Percentiles rank a stretch among this genome's conserved stretches.
Conservation (phyloP, 2,113 vertebrate genomes). For the Uropsilus gracilis region DNA sequence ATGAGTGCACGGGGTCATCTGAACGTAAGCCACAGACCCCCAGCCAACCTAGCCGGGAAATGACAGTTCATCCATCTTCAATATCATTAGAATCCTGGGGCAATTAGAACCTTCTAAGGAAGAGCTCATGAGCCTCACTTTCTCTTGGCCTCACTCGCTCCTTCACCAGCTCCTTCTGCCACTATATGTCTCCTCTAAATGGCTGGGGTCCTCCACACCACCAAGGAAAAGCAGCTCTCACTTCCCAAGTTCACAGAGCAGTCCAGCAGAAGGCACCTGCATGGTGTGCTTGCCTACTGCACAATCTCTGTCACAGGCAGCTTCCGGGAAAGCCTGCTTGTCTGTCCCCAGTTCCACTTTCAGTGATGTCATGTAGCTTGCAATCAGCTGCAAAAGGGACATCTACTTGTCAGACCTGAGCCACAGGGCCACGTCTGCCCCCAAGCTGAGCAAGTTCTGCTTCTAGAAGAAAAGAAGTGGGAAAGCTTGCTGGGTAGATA, state of each 20-base stretch:
- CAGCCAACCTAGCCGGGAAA: neutral
- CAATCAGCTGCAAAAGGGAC: too few relatives aligned
- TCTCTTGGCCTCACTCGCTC: neutral
- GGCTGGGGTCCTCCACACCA: neutral
- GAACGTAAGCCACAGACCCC: neutral
- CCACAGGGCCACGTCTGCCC: neutral
- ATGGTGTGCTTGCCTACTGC: neutral
- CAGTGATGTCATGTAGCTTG: too few relatives aligned
- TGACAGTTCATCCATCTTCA: neutral
- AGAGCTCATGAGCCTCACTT: neutral
- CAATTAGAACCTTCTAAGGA: neutral
- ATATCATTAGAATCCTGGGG: neutral
- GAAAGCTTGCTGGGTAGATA: neutral
- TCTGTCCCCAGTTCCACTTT: too few relatives aligned
- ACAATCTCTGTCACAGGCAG: neutral
- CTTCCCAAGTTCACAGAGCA: fast-evolving
- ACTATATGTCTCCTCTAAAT: neutral
- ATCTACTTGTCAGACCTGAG: neutral
- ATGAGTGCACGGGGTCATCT: neutral
- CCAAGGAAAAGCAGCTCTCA: neutral
- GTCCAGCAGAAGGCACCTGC: neutral
- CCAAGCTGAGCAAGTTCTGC: neutral
- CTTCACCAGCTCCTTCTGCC: neutral
- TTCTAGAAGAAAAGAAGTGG: neutral
- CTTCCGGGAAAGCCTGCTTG: neutral